Conservation (phyloP, 2,113 vertebrate species). For the Hypocryptadius cinnamomeus region DNA sequence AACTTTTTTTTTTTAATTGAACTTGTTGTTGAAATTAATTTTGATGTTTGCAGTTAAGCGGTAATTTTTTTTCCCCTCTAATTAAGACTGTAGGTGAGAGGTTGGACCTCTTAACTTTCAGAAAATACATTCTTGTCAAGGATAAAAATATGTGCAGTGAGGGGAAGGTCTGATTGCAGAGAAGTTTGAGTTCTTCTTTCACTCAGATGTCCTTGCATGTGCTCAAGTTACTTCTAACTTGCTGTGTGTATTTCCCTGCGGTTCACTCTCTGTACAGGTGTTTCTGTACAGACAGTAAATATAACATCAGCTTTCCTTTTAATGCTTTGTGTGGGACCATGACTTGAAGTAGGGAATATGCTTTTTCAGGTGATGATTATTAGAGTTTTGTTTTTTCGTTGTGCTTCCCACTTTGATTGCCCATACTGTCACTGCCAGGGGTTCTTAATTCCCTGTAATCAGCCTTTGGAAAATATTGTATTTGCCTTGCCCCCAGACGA, state of each 20-base stretch:
- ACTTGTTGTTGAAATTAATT: background rate
- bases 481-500: no score
- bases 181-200: background rate
- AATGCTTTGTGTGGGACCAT: background rate
- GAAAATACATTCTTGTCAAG: background rate
- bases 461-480: background rate
- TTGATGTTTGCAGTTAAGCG: background rate
- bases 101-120: background rate
- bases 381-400: background rate
- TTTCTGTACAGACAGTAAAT: background rate
- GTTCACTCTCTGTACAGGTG: background rate
- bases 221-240: background rate
- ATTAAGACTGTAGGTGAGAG: background rate
- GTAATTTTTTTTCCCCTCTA: background rate
- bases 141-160: background rate
- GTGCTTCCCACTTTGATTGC: background rate
- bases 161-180: background rate
- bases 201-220: background rate
- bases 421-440: rapidly evolving
- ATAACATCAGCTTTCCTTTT: background rate
- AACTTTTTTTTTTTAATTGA: background rate
- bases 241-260: background rate
- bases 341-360: background rate
- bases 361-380: background rate
- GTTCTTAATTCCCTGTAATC: background rate